These are phyloP conservation scores for Nemoura dubitans DNA, from an alignment of 2,888 invertebrate genomes.

Conservation along the genomic window DNA sequence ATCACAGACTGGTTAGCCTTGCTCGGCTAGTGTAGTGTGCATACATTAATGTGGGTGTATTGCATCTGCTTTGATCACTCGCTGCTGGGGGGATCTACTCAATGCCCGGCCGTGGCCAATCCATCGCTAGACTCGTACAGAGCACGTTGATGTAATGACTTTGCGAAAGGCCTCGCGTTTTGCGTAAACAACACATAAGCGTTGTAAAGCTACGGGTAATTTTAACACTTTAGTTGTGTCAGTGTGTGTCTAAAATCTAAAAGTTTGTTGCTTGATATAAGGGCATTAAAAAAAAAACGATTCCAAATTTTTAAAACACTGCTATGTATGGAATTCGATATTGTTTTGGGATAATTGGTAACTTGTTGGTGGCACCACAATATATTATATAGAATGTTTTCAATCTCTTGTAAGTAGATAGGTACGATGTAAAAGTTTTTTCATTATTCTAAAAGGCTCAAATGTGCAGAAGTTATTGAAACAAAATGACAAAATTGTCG, in stretches of 20 bases:
- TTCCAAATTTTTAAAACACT: no score
- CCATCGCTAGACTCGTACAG: neutral
- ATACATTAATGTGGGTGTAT: neutral
- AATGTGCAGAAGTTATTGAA: slow-evolving; percentile 22
- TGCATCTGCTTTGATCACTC: neutral
- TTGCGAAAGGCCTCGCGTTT: neutral
- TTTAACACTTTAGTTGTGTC: neutral
- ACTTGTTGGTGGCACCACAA: neutral
- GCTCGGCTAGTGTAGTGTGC: neutral
- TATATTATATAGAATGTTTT: neutral
- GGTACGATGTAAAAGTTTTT: neutral
- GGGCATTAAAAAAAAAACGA: no score
- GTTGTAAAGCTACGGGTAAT: neutral
- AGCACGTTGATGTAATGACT: neutral
- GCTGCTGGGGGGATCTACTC: neutral
- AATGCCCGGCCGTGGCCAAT: neutral
- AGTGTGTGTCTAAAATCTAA: no score
- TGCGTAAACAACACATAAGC: neutral
- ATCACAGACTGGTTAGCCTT: neutral
- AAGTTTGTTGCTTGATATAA: no score
- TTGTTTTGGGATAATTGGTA: neutral
- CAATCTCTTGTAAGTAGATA: neutral
- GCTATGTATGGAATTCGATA: neutral
- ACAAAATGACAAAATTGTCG: slow-evolving; percentile 14
- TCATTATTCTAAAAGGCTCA: slow-evolving; percentile 9